Conservation (phyloP, 2,113 vertebrate genomes). For the Cinclus cinclus region DNA sequence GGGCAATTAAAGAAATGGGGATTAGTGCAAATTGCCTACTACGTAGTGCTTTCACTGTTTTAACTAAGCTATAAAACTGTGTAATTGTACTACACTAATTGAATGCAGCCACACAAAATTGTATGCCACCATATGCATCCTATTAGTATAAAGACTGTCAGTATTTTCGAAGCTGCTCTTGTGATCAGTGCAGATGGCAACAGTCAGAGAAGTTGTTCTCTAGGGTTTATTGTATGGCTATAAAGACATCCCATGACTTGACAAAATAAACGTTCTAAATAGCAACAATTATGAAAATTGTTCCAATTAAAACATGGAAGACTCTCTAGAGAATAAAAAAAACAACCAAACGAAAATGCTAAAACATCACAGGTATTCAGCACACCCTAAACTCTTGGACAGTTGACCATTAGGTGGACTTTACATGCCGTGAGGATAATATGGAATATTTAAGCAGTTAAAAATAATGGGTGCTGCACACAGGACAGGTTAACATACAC, state of each 20-base stretch:
- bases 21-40: conserved; percentile 77
- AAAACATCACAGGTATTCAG: neutral
- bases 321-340: conserved; percentile 1
- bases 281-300: conserved; percentile 75
- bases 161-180: conserved; percentile 73
- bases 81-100: conserved; percentile 81
- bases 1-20: conserved; percentile 72
- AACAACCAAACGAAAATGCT: neutral
- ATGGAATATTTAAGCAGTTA: neutral
- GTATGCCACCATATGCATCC: conserved; percentile 76
- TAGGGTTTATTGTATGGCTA: conserved; percentile 77
- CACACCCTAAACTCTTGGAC: neutral
- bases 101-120: conserved; percentile 77
- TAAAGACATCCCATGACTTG: conserved; percentile 76
- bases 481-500: neutral
- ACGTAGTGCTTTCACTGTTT: conserved; percentile 76
- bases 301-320: conserved; percentile 68
- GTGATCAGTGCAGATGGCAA: conserved; percentile 78
- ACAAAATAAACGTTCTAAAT: conserved; percentile 77
- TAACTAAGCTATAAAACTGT: conserved; percentile 81
- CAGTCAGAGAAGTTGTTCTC: conserved; percentile 77
- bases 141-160: conserved; percentile 77
- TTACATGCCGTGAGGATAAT: neutral
- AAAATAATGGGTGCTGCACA: neutral
- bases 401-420: neutral